phyloP scores from a whole-genome alignment of 2,797 vertebrate genomes.

The Euphonia xanthogaster region DNA sequence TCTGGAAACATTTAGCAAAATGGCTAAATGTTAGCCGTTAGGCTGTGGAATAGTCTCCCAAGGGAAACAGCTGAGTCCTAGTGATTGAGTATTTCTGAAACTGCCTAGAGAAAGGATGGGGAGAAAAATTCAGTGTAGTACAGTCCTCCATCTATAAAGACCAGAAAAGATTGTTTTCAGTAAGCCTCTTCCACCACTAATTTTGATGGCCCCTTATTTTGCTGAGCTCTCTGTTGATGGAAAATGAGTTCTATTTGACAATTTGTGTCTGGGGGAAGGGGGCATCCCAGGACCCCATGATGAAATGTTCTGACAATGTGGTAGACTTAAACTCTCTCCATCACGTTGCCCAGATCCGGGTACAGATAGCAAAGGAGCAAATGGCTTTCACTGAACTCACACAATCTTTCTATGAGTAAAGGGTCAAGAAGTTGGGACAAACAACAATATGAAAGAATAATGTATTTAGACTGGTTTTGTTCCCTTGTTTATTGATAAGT shows the following conservation, averaged over 20 bases:
- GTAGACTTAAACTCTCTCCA: background rate
- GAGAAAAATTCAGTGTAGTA: background rate
- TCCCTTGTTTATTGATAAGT: background rate
- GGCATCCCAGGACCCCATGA: background rate
- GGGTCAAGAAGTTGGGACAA: background rate
- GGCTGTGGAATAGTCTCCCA: background rate
- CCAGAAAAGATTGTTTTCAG: background rate
- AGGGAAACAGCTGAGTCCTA: background rate
- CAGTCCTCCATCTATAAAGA: background rate
- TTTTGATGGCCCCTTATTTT: background rate
- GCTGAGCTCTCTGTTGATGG: background rate
- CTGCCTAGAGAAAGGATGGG: background rate
- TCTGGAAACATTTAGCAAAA: constrained; percentile 57
- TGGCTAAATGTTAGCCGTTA: background rate
- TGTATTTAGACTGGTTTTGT: background rate
- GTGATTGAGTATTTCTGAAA: constrained; percentile 1
- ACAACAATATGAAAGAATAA: background rate
- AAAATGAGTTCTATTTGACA: background rate
- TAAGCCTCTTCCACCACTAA: background rate
- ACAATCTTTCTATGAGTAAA: background rate
- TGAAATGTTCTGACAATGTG: background rate
- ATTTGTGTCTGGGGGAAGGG: background rate
- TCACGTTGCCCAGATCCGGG: background rate
- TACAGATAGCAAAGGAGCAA: background rate
- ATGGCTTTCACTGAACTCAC: background rate